Evolutionary conservation across 2,797 vertebrate genomes (phyloP), one percentile per base, ranked within the genome.

Genomic region (Ataeniobius toweri): DNA sequence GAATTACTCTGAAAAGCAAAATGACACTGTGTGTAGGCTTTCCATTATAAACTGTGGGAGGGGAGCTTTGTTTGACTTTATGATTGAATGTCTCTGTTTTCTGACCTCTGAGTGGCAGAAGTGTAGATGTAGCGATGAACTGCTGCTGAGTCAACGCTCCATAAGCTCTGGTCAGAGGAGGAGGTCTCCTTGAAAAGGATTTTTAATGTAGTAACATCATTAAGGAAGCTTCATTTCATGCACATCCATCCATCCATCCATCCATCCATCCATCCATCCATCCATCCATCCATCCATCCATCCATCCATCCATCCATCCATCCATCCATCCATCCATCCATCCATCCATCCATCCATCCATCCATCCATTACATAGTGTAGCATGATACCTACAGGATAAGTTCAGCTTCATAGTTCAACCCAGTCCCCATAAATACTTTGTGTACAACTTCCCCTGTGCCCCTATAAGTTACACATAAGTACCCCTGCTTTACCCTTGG

Each of bases 101-200:
- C 92, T 94, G 84, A 97, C 93, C 94, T 95, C 80, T 96, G 96
- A 31, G 93, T 92, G 18, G 87, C 84, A 77, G 94, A 95, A 2
- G 89, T 96, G 78, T 94, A 95, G 83, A 94, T 94, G 77, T 84
- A 92, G 55, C 81, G 86, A 24, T 16, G 91, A 28, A 80, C 79
- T 75, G 73, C 90, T 0, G 65, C 16, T 69, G 87, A 61, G 76
- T 39, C 31, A 41, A 92, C 78, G 79, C 72, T 89, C 85, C 70
- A 74, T 2, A n/a, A 78, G 77, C 36, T 86, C 74, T 53, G 55
- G 63, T 80, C 63, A 74, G 71, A 73, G 76, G 78, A 63, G 53
- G 61, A 59, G 73, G 56, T 53, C 75, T 67, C 86, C 94, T 95
- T 76, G 79, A 79, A 86, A 85, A 76, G 9, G 20, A 67, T 9